A percentile compares a stretch with the other conserved stretches of the same genome.
Conservation (phyloP, 2,888 invertebrate genomes). For the Sipunculus nudus region DNA sequence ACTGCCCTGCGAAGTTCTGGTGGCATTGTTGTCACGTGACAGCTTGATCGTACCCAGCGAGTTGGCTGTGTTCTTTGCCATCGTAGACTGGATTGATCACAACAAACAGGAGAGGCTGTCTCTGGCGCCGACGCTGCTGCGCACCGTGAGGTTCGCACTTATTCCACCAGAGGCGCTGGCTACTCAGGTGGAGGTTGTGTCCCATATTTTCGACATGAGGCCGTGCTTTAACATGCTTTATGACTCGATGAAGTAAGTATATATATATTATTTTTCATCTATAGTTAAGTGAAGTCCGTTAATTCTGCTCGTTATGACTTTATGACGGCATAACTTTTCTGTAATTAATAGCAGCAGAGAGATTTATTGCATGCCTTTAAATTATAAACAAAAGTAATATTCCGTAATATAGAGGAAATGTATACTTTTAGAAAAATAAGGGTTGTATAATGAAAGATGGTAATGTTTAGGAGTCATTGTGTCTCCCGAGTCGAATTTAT, state of each 20-base stretch:
- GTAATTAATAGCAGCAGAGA: too few species aligned
- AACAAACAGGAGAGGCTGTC: constrained; percentile 41
- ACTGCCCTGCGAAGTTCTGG: constrained; percentile 34
- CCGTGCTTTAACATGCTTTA: constrained; percentile 46
- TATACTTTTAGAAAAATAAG: too few species aligned
- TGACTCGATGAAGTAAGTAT: constrained; percentile 43
- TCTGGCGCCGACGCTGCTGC: constrained; percentile 41
- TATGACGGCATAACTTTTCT: too few species aligned
- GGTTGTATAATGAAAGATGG: too few species aligned
- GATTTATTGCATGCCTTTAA: too few species aligned
- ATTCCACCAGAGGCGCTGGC: constrained; percentile 49
- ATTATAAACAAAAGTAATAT: too few species aligned
- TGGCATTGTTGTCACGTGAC: constrained; percentile 44
- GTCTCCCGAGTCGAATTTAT: too few species aligned
- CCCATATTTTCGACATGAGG: constrained; percentile 38
- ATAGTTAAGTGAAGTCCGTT: too few species aligned
- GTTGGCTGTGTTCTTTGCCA: constrained; percentile 49
- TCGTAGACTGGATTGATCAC: constrained; percentile 50
- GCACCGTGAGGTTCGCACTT: constrained; percentile 43
- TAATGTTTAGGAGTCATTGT: too few species aligned
- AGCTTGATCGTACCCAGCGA: constrained; percentile 40
- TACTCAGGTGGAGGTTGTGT: constrained; percentile 44
- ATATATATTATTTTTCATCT: not conserved
- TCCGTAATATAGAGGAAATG: too few species aligned
- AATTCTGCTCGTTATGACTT: too few species aligned